Percentiles rank a stretch among this genome's conserved stretches.
Conservation (phyloP, 2,797 vertebrate genomes). For the Esox masquinongy region DNA sequence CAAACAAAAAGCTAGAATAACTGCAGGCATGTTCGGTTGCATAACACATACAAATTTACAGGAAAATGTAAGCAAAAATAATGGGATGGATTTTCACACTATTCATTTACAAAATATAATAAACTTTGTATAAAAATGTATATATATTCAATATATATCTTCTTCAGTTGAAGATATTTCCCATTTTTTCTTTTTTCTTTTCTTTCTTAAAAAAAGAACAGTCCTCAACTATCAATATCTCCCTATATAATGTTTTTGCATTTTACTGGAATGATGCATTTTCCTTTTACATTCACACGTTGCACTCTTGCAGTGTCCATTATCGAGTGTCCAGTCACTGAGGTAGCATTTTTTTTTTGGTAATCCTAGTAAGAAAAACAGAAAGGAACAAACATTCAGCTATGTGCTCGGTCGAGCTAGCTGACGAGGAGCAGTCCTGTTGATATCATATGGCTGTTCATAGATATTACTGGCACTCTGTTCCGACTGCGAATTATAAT, state of each 20-base stretch:
- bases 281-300: slow-evolving; percentile 73
- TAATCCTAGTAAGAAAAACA: slow-evolving; percentile 54
- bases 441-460: slow-evolving; percentile 74
- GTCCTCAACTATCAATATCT: slow-evolving; percentile 26
- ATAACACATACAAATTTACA: slow-evolving; percentile 21
- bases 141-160: slow-evolving; percentile 78
- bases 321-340: slow-evolving; percentile 75
- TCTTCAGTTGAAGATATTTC: slow-evolving; percentile 74
- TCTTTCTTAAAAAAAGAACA: slow-evolving; percentile 22
- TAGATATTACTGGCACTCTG: slow-evolving; percentile 65
- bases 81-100: slow-evolving; percentile 86
- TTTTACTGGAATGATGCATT: slow-evolving; percentile 42
- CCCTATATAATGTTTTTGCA: slow-evolving; percentile 35
- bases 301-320: slow-evolving; percentile 61
- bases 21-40: slow-evolving; percentile 66
- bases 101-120: slow-evolving; percentile 90
- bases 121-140: slow-evolving; percentile 83
- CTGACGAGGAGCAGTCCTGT: slow-evolving; percentile 70
- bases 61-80: slow-evolving; percentile 86
- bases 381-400: slow-evolving; percentile 43
- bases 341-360: slow-evolving; percentile 81
- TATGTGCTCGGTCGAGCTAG: slow-evolving; percentile 73
- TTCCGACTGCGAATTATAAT: slow-evolving; percentile 60
- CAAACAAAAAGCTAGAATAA: slow-evolving; percentile 64
- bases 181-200: slow-evolving; percentile 42